Evolutionary conservation across 2,113 vertebrate genomes (phyloP), one percentile per base, ranked within the genome.

Genomic region (Turdus rufiventris): DNA sequence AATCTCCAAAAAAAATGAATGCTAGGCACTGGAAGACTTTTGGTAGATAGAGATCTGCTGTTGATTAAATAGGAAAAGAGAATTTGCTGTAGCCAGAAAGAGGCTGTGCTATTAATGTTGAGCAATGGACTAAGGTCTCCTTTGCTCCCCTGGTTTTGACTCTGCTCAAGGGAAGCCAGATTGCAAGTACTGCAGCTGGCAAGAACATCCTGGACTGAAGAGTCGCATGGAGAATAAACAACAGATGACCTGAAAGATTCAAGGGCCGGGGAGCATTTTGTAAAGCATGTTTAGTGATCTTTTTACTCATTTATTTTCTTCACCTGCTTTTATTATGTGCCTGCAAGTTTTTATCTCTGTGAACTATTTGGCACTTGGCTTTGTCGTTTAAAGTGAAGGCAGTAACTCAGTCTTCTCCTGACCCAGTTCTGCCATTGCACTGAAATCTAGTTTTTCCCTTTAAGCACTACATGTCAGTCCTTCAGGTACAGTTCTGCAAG

Each of bases 401-500:
- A 19, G 54, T 79, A 78, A 74, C 74, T 43, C 70, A 70, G 31
- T n/a, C 70, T 89, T 74, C 57, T 89, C 63, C 66, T 70, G 79
- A 88, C 76, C 76, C 47, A 67, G 48, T 89, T 95, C 63, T 83
- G 76, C 72, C 5, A 3, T 25, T 8, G 5, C 18, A 40, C 43
- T 60, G 47, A 93, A 94, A 85, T 78, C 48, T 50, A 17, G 12
- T 57, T 85, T 93, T 43, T 71, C 38, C 38, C 68, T 81, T 83
- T 88, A 72, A 78, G 63, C 18, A 12, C 40, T 31, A 18, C 43
- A 8, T 91, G 76, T 88, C 71, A 83, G 21, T 60, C 2, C 7
- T 77, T 89, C 86, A 96, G 94, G 91, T 96, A 60, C 6, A 1
- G 51, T 42, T 94, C 72, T 92, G 51, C 85, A 63, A 83, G 63